Percentiles rank a stretch among this genome's conserved stretches.
phyloP scores from a whole-genome alignment of 2,113 vertebrate genomes.

The Erinaceus europaeus region DNA sequence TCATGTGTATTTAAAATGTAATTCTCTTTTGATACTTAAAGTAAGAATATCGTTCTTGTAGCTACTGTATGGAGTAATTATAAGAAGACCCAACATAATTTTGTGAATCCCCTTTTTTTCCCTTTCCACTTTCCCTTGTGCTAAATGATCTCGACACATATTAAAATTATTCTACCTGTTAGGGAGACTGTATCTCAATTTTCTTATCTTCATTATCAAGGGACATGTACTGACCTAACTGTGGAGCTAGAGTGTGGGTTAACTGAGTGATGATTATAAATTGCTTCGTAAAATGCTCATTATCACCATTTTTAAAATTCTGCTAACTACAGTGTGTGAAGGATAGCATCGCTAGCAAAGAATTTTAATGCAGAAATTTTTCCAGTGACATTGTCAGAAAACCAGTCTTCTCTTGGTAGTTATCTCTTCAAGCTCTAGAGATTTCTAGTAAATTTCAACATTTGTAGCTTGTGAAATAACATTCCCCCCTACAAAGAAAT shows the following conservation, averaged over 20 bases:
- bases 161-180: conserved; percentile 53
- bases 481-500: background rate
- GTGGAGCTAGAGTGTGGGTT: conserved; percentile 32
- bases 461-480: conserved; percentile 29
- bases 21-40: conserved; percentile 5
- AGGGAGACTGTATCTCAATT: conserved; percentile 49
- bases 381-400: background rate
- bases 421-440: conserved; percentile 26
- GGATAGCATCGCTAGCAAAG: background rate
- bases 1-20: conserved; percentile 10
- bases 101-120: background rate
- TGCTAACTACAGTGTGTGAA: background rate
- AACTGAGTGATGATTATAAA: conserved; percentile 64
- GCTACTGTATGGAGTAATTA: background rate
- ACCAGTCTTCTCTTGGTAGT: background rate
- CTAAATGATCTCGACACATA: background rate
- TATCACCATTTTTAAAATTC: conserved; percentile 40
- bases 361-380: conserved; percentile 40
- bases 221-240: conserved; percentile 45
- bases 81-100: background rate
- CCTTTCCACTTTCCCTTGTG: background rate
- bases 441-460: background rate
- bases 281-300: conserved; percentile 63
- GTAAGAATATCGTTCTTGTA: background rate
- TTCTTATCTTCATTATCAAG: conserved; percentile 64